Percentiles rank a stretch among this genome's conserved stretches.
phyloP scores from a whole-genome alignment of 2,888 invertebrate species.

The Ectemnius lituratus region DNA sequence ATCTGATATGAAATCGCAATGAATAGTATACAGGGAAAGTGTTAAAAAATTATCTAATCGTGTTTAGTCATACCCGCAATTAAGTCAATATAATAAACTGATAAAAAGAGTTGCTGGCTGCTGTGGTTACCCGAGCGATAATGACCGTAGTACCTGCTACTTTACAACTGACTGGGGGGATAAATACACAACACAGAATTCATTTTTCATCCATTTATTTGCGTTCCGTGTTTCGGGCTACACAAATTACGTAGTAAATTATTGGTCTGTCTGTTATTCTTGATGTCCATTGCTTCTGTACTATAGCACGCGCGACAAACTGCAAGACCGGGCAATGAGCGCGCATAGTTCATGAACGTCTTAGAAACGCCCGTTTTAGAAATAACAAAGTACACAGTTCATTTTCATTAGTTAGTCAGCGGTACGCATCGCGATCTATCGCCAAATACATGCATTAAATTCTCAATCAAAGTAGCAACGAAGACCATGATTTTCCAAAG shows the following conservation, averaged over 20 bases:
- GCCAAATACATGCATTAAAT: not conserved
- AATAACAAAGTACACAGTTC: conserved; percentile 29
- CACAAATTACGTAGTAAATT: conserved; percentile 70
- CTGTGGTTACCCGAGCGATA: conserved; percentile 47
- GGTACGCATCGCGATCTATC: not conserved
- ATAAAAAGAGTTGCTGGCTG: conserved; percentile 30
- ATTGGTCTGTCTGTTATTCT: conserved; percentile 67
- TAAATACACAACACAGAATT: not conserved
- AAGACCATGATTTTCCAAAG: not conserved
- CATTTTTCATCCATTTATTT: conserved; percentile 66
- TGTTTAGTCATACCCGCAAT: conserved; percentile 28
- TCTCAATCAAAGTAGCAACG: not conserved
- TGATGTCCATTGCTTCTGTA: conserved; percentile 19
- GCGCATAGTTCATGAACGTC: conserved; percentile 20
- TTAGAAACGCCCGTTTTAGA: conserved; percentile 14
- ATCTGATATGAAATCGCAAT: too few species aligned
- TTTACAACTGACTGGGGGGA: not conserved
- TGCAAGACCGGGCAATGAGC: conserved; percentile 13
- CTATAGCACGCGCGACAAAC: conserved; percentile 20
- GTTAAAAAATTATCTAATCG: conserved; percentile 45
- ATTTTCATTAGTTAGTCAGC: conserved; percentile 6
- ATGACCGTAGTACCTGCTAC: conserved; percentile 1
- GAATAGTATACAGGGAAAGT: too few species aligned
- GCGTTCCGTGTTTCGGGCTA: conserved; percentile 64
- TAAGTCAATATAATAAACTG: conserved; percentile 25